Evolutionary conservation across 2,113 vertebrate genomes (phyloP), one percentile per base, ranked within the genome.

Genomic region (Hypocryptadius cinnamomeus): DNA sequence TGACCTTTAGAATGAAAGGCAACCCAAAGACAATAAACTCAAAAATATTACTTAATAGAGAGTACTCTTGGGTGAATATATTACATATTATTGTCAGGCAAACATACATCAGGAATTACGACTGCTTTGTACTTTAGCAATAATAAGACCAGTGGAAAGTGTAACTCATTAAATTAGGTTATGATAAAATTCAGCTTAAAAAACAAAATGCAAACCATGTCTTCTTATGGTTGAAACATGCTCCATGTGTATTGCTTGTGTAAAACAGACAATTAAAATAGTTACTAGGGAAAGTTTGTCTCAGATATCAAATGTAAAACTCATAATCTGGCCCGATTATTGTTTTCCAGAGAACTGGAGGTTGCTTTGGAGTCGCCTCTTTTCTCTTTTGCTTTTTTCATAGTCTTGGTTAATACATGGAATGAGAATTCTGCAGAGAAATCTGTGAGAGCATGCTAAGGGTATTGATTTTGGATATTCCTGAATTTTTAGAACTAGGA

Each of bases 401-500:
- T 25, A 28, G 20, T 17, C 54, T 81, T 85, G 44, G 33, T 74
- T 90, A 86, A 70, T 60, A 66, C 25, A 33, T 14, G 44, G 45
- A 70, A 42, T 68, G 45, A 84, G 44, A 86, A 51, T 71, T 71
- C 53, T 86, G 48, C 56, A 53, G 33, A 65, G 64, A 86, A 83
- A 57, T 93, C 47, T 57, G 40, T 79, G 73, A 64, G 31, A 28
- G 21, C 40, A 33, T 81, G 64, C 40, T 96, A 45, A 35, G 15
- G 47, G 8, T 94, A 89, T 73, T 87, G 80, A 95, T 95, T 92
- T 94, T 84, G 65, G 73, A 81, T 86, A 87, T 76, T 92, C 40
- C 80, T 76, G 65, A 81, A 61, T 23, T 81, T 92, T 63, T 64
- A 56, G 73, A 89, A 33, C 6, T 37, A 33, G 19, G 9, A 85